Evolutionary conservation across 2,888 invertebrate genomes (phyloP), one percentile per base, ranked within the genome.

Genomic region (Leptothorax acervorum): DNA sequence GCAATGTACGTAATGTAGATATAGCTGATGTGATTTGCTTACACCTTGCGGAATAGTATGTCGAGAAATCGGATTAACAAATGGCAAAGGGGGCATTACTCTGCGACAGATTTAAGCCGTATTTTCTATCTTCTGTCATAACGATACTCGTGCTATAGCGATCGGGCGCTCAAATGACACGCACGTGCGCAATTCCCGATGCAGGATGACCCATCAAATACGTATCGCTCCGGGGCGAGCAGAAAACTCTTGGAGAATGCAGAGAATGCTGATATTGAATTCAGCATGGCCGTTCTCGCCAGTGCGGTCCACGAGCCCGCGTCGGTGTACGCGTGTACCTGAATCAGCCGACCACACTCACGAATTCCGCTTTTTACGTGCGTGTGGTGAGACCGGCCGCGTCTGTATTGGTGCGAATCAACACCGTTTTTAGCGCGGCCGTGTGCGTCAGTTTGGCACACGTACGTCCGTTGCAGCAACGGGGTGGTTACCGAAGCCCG

Each of bases 211-310:
- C 85, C 84, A 85, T 87, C 85, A 90, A 88, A 88, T 88, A 86
- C 86, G 87, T 89, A 89, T 90, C 89, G 87, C 91, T 91, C 90
- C 85, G 91, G 90, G 89, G 86, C 87, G 88, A 86, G 90, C 87
- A 91, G 92, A 92, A 91, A 91, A 87, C 89, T 90, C 87, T 88
- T 83, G 86, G 93, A 85, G 94, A 95, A 94, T 94, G 92, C 92
- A 60, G 88, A 86, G 93, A 93, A 94, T 93, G 94, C 92, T 93
- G 93, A 95, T 94, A 95, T 95, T 94, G 94, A 95, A 95, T 95
- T 95, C 95, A 95, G 93, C 94, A 95, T 95, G 95, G 95, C 94
- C 93, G 94, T 93, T 92, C 90, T 87, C 90, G 86, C 84, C 88
- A 86, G 88, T 86, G 88, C 89, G 91, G 90, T 91, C 87, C 90